Base-by-base conservation (phyloP, 2,113 vertebrate genomes). In the Tretioscincus oriximinensis region DNA sequence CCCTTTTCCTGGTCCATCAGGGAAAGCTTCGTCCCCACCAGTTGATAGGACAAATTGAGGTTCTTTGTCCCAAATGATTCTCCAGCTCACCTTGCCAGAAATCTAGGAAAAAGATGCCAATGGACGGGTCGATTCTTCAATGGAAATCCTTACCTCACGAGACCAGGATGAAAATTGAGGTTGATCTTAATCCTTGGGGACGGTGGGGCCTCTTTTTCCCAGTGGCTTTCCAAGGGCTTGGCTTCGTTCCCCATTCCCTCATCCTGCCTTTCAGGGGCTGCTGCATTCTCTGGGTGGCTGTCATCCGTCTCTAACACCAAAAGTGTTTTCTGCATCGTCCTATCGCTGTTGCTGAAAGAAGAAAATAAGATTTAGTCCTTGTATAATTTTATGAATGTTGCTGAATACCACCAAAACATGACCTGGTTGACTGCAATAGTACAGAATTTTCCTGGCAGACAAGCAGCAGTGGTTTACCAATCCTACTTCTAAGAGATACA, bases 161-260 rank as follows among this genome's bases (percentile, higher is more conserved):
- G 41, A 35, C 67, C 79, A 24, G 88, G 89, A 10, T 88, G 10
- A 54, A 92, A 95, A 22, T 90, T 89, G 84, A 94, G 84, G 7
- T 93, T 93, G 64, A 96, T 8, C 90, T 54, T 94, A 84, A 96
- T 91, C 86, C 76, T 89, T 64, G 94, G 90, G 41, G 89, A 0
- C 29, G 89, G 90, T 11, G 91, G 85, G 84, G 93, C 91, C 77
- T 96, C 95, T 2, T 79, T 83, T 86, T 94, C 90, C 20, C 91
- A 95, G 0, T 73, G 76, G 0, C 94, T 92, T 65, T 96, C 94
- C 91, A 95, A 78, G 35, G 95, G 94, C 0, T 58, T 85, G 0
- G 73, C 89, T 2, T 86, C 88, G 18, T 68, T 81, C 49, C 88
- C 88, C 18, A 8, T 47, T 4, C 83, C 90, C 22, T 1, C 73